These are phyloP conservation scores for Trinorchestia longiramus DNA, from an alignment of 1,140 invertebrate species.

Conservation along the genomic window DNA sequence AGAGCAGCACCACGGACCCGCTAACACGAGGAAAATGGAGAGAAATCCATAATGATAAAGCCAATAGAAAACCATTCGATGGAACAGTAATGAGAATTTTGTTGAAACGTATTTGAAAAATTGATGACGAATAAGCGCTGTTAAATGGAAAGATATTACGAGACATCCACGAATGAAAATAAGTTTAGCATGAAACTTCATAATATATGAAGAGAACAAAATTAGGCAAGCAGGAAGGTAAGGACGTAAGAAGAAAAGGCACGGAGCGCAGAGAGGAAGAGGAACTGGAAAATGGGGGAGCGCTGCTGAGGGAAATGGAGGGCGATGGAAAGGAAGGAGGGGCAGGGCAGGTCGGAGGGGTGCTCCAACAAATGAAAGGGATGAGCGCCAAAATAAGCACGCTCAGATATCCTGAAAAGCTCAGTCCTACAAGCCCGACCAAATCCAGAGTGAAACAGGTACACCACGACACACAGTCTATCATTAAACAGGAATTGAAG, in stretches of 20 bases:
- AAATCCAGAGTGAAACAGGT: not conserved
- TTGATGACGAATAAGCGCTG: not conserved
- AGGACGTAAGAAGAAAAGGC: not conserved
- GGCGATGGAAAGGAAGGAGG: constrained; percentile 16
- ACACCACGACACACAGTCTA: not conserved
- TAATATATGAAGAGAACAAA: not conserved
- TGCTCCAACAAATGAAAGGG: constrained; percentile 59
- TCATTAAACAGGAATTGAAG: not conserved
- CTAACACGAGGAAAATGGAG: not conserved
- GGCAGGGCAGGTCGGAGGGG: constrained; percentile 60
- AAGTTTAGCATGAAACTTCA: not conserved
- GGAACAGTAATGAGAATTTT: not conserved
- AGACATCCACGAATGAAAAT: too few relatives aligned
- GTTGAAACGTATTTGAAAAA: not conserved
- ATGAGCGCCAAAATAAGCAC: constrained; percentile 25
- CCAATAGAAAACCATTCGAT: not conserved
- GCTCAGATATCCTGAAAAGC: not conserved
- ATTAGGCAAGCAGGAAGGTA: not conserved
- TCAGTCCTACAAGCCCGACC: constrained; percentile 10
- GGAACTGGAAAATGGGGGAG: not conserved
- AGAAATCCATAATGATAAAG: not conserved
- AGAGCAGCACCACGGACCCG: not conserved
- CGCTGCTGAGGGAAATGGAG: not conserved
- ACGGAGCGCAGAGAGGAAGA: not conserved
- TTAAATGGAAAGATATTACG: not conserved